Base-by-base conservation (phyloP, 2,797 vertebrate species). In the Paedocypris micromegethes region DNA sequence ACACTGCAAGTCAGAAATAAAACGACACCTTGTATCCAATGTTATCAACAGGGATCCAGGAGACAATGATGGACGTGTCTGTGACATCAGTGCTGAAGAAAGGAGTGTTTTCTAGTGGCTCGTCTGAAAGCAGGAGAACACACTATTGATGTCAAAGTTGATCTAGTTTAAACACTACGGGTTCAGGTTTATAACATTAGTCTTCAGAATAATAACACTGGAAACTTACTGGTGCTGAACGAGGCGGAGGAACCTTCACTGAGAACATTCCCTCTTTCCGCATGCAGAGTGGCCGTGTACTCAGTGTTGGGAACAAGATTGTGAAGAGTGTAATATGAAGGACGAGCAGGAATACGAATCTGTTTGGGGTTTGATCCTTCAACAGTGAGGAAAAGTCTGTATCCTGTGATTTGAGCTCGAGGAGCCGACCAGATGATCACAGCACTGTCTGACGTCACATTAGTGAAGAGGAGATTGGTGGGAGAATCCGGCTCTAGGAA, bases 11-110 rank as follows among this genome's bases (percentile, higher is more conserved):
- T 74, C 61, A n/a, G 7, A 4, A 43, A 8, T 47, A 69, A 7
- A 53, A 60, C 1, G 3, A 2, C 89, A 98, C 97, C 95, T 95
- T 98, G 84, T 98, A 98, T 69, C 87, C 92, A 75, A 97, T 86
- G 68, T 82, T 88, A 43, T 94, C 91, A 39, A 90, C 89, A 62
- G 96, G 96, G 43, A 86, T 94, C 97, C 97, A 99, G 41, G 94
- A 94, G 78, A 99, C 89, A 9, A 96, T 77, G 68, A 98, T 97
- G 47, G 93, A 92, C 3, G 94, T 95, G 79, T 97, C 94, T 0
- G 95, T 97, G 72, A 98, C 93, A 65, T 98, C 93, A 0, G 93
- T 94, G 84, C 79, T 94, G 78, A 92, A 96, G 48, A 85, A 85
- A 72, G 95, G 96, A 66, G 93, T 82, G 44, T 90, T 93, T 39